These are phyloP conservation scores for Macropus fuliginosus DNA, from an alignment of 2,797 vertebrate genomes.

Conservation along the genomic window DNA sequence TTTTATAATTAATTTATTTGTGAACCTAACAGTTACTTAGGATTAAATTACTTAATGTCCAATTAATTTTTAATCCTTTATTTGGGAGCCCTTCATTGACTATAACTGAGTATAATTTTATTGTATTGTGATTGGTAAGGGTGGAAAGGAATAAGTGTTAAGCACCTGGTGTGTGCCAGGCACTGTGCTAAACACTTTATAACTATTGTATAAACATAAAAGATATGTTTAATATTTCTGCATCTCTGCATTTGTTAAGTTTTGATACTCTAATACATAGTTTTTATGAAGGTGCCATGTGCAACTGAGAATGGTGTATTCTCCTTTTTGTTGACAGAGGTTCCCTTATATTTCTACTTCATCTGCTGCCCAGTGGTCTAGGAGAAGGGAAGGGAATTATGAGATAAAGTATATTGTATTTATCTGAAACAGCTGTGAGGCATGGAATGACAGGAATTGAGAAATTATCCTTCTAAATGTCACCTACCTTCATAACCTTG, in stretches of 20 bases:
- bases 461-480: background rate
- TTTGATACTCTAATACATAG: background rate
- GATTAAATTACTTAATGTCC: background rate
- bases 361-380: background rate
- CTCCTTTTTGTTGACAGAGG: background rate
- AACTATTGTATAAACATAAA: background rate
- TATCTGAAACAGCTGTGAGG: constrained; percentile 24
- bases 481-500: background rate
- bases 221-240: background rate
- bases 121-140: background rate
- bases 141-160: background rate
- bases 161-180: background rate
- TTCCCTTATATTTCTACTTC: background rate
- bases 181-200: background rate
- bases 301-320: background rate
- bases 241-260: background rate
- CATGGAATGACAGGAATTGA: background rate
- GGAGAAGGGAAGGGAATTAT: background rate
- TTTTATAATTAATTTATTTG: too few species aligned
- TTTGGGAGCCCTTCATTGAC: background rate
- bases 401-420: constrained; percentile 10
- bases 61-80: background rate
- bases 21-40: background rate
- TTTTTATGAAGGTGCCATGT: background rate
- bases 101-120: background rate